A percentile compares a stretch with the other conserved stretches of the same genome.
Evolutionary conservation across 2,888 invertebrate genomes (phyloP).

Genomic region (Rhorus exstirpatorius): DNA sequence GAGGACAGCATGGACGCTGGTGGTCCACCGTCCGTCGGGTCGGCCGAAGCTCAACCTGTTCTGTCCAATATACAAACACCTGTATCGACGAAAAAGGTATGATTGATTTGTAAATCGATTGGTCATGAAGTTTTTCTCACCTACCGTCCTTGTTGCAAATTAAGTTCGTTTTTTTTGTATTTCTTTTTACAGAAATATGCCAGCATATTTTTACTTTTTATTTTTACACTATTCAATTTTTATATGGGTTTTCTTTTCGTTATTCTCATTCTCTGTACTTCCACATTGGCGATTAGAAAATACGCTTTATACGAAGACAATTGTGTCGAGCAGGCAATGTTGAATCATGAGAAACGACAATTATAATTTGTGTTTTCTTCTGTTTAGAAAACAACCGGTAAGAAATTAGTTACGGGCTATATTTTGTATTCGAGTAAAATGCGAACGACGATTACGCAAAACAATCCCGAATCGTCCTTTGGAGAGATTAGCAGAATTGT

Average conservation of each 20-base stretch:
- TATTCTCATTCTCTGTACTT: conserved; percentile 21
- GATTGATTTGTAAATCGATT: conserved; percentile 74
- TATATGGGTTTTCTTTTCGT: conserved; percentile 7
- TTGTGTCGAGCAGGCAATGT: conserved; percentile 45
- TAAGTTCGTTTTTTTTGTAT: conserved; percentile 69
- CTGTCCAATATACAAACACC: conserved; percentile 85
- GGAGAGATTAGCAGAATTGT: conserved; percentile 93
- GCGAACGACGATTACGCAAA: conserved; percentile 95
- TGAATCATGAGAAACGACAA: conserved; percentile 60
- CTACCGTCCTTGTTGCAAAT: conserved; percentile 71
- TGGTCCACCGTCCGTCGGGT: conserved; percentile 93
- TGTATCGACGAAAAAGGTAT: conserved; percentile 85
- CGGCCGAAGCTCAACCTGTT: conserved; percentile 86
- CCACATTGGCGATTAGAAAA: conserved; percentile 38
- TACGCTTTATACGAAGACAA: conserved; percentile 46
- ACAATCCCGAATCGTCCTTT: conserved; percentile 97
- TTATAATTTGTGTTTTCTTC: conserved; percentile 84
- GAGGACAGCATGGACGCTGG: conserved; percentile 87
- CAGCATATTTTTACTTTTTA: conserved; percentile 83
- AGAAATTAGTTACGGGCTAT: conserved; percentile 97
- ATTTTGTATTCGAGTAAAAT: conserved; percentile 99
- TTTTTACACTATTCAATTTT: conserved; percentile 50
- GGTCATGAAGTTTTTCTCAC: conserved; percentile 69
- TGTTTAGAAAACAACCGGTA: conserved; percentile 88
- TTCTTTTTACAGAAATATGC: conserved; percentile 83